A percentile compares a stretch with the other conserved stretches of the same genome.
Evolutionary conservation across 2,113 vertebrate species (phyloP).

Genomic region (Semicossyphus pulcher): DNA sequence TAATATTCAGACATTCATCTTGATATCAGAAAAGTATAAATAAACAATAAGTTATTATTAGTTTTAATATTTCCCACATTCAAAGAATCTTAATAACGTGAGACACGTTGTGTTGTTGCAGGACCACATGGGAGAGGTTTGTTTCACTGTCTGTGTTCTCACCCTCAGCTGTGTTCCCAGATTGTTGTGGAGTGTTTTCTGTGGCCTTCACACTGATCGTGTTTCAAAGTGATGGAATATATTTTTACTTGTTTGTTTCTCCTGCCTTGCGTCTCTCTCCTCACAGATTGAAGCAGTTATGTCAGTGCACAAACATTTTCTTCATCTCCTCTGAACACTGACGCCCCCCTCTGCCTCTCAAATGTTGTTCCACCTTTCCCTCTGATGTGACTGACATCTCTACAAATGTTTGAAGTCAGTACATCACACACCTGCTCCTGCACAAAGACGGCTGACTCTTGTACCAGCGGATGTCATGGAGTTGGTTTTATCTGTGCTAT

Average conservation of each 20-base stretch:
- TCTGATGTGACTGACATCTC: constrained; percentile 15
- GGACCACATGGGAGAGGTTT: neutral
- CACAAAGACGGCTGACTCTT: constrained; percentile 2
- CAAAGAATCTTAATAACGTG: neutral
- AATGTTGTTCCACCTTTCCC: constrained; percentile 1
- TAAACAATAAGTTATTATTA: too few species aligned
- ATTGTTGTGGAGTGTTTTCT: neutral
- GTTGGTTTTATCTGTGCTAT: constrained; percentile 8
- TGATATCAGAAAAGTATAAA: too few species aligned
- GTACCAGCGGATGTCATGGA: neutral
- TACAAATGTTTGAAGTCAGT: constrained; percentile 3
- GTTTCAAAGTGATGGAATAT: constrained; percentile 12
- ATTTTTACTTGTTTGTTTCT: neutral
- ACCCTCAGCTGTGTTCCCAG: neutral
- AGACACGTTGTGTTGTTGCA: neutral
- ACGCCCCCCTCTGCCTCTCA: neutral
- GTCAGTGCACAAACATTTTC: constrained; percentile 10
- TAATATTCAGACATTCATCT: neutral
- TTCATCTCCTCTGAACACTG: constrained; percentile 1
- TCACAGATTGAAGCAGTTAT: constrained; percentile 13
- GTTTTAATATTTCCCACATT: neutral
- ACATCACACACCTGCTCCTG: constrained; percentile 6
- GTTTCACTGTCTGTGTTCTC: neutral
- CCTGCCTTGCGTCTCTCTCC: constrained; percentile 36
- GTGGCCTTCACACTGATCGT: constrained; percentile 16